Conservation (phyloP, 2,888 invertebrate genomes). For the Dioctria linearis region DNA sequence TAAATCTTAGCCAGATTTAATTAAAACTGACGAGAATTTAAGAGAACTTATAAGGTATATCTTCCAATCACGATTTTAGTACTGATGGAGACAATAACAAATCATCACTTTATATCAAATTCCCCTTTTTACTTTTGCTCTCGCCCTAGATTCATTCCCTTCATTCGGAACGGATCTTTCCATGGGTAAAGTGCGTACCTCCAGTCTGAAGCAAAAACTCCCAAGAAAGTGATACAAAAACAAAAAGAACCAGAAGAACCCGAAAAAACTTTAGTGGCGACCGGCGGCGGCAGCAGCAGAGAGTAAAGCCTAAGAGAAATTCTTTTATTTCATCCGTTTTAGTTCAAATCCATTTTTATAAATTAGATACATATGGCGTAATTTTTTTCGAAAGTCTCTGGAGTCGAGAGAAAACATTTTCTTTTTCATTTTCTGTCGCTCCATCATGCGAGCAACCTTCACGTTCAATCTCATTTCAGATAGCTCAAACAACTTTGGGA, state of each 20-base stretch:
- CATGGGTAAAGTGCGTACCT: slow-evolving; percentile 16
- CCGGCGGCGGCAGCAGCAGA: not conserved
- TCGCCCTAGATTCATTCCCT: slow-evolving; percentile 25
- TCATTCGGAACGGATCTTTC: not conserved
- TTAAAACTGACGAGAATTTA: too few species aligned
- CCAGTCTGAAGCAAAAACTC: slow-evolving; percentile 10
- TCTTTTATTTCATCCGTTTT: slow-evolving; percentile 56
- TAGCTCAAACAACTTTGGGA: slow-evolving; percentile 3
- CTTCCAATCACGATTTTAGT: not conserved
- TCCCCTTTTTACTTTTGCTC: not conserved
- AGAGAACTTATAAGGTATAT: too few species aligned
- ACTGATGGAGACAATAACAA: not conserved
- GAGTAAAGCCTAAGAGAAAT: slow-evolving; percentile 52
- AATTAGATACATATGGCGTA: slow-evolving; percentile 58
- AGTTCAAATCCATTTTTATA: slow-evolving; percentile 58
- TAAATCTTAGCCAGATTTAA: not conserved
- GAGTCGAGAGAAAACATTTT: slow-evolving; percentile 34
- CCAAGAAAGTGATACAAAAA: slow-evolving; percentile 34
- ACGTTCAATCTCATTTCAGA: not conserved
- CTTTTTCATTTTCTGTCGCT: slow-evolving; percentile 23
- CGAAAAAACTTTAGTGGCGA: slow-evolving; percentile 22
- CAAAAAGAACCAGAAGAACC: slow-evolving; percentile 20
- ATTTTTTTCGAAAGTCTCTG: slow-evolving; percentile 52
- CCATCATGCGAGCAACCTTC: not conserved
- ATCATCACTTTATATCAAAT: not conserved